Conservation (phyloP, 2,113 vertebrate species). For the Agapornis roseicollis region DNA sequence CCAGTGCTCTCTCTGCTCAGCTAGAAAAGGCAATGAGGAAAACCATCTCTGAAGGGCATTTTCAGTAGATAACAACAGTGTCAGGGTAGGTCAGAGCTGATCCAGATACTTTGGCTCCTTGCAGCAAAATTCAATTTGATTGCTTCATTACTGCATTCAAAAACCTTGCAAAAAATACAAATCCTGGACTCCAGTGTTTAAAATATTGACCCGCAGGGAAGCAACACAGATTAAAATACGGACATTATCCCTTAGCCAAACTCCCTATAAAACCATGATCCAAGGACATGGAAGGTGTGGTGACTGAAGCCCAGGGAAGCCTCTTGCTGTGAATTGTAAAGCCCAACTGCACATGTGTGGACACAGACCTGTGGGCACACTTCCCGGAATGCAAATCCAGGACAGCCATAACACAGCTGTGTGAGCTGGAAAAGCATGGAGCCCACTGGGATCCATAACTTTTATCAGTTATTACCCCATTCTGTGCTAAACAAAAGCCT, state of each 20-base stretch:
- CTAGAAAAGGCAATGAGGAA: not conserved
- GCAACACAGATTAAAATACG: constrained; percentile 56
- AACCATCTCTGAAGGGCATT: not conserved
- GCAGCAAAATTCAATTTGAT: constrained; percentile 21
- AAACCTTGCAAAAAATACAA: not conserved
- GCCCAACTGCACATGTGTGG: constrained; percentile 51
- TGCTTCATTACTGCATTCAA: constrained; percentile 37
- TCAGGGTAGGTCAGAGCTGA: constrained; percentile 31
- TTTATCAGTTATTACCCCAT: constrained; percentile 66
- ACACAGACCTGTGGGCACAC: constrained; percentile 44
- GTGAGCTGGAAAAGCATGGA: constrained; percentile 57
- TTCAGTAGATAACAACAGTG: not conserved
- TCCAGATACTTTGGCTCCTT: constrained; percentile 50
- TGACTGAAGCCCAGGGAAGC: constrained; percentile 58
- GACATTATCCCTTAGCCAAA: constrained; percentile 66
- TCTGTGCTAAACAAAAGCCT: constrained; percentile 63
- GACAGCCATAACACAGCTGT: constrained; percentile 70
- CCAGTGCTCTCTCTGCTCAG: not conserved
- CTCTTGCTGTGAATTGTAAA: constrained; percentile 58
- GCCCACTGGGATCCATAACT: constrained; percentile 66
- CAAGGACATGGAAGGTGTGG: constrained; percentile 67
- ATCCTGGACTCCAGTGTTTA: not conserved
- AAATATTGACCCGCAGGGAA: constrained; percentile 40
- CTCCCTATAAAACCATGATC: constrained; percentile 47
- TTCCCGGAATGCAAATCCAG: constrained; percentile 69